A percentile compares a stretch with the other conserved stretches of the same genome.
Evolutionary conservation across 2,888 invertebrate genomes (phyloP).

Genomic region (Agonum fuliginosum): DNA sequence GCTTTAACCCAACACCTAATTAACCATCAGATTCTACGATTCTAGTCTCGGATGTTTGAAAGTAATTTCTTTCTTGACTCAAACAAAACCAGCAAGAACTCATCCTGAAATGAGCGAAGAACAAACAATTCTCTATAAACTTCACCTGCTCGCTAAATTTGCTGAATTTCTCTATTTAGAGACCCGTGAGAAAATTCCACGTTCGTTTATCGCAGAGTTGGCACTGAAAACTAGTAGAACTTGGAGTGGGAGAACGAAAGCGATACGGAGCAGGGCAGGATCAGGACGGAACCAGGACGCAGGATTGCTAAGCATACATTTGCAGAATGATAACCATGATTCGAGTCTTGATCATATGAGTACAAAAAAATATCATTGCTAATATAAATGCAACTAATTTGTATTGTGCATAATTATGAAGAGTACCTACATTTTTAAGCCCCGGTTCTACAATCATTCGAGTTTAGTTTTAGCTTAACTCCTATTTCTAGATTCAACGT

Average conservation of each 20-base stretch:
- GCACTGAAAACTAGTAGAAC: conserved; percentile 18
- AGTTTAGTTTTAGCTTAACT: no score
- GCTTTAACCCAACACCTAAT: neutral
- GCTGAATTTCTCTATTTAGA: conserved; percentile 32
- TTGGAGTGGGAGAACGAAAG: conserved; percentile 21
- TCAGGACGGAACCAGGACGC: neutral
- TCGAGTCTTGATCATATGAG: no score
- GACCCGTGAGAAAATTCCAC: conserved; percentile 13
- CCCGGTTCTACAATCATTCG: no score
- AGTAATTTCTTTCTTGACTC: conserved; percentile 18
- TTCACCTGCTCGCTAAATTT: conserved; percentile 25
- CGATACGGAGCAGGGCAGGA: neutral
- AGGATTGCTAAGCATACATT: no score
- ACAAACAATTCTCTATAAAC: conserved; percentile 16
- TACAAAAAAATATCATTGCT: no score
- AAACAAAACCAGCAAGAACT: conserved; percentile 12
- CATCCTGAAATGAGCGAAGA: conserved; percentile 18
- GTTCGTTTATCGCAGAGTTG: conserved; percentile 13
- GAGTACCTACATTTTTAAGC: no score
- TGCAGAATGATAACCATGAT: no score
- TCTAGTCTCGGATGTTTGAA: neutral
- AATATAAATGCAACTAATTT: no score
- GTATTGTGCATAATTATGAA: no score
- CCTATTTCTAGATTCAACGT: no score
- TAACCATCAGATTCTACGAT: neutral